Percentiles rank a stretch among this genome's conserved stretches.
Evolutionary conservation across 2,797 vertebrate genomes (phyloP).

Genomic region (Peromyscus nudipes): DNA sequence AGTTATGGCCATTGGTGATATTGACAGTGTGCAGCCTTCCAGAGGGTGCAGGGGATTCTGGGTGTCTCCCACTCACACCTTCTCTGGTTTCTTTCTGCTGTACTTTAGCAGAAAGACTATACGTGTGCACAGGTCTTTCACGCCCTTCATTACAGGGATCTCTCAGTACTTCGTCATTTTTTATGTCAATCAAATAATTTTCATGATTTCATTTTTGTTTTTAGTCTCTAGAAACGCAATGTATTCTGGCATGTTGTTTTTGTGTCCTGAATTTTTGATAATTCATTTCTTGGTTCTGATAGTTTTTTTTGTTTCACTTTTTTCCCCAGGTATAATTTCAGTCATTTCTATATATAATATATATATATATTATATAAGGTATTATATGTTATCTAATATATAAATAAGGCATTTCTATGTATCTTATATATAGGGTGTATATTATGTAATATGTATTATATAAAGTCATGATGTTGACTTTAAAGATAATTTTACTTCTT

Average conservation of each 20-base stretch:
- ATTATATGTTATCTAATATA: background rate
- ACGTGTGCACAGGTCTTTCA: background rate
- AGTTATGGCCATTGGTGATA: background rate
- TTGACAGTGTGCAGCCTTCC: background rate
- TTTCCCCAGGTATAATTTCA: background rate
- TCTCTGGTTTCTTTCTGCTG: background rate
- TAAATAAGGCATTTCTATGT: background rate
- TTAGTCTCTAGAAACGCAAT: background rate
- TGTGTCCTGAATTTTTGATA: background rate
- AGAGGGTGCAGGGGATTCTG: no score
- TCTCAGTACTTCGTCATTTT: background rate
- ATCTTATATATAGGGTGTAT: background rate
- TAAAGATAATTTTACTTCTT: slow-evolving; percentile 19
- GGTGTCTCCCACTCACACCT: background rate
- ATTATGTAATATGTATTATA: no score
- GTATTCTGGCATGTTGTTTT: background rate
- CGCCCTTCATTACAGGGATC: background rate
- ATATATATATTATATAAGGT: background rate
- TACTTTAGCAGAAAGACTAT: background rate
- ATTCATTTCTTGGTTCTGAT: slow-evolving; percentile 5
- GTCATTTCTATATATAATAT: background rate
- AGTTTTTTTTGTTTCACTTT: background rate
- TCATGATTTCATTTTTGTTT: background rate
- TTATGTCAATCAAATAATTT: background rate
- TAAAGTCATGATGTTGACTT: background rate